Base-by-base conservation (phyloP, 2,113 vertebrate genomes). In the Urocolius indicus region DNA sequence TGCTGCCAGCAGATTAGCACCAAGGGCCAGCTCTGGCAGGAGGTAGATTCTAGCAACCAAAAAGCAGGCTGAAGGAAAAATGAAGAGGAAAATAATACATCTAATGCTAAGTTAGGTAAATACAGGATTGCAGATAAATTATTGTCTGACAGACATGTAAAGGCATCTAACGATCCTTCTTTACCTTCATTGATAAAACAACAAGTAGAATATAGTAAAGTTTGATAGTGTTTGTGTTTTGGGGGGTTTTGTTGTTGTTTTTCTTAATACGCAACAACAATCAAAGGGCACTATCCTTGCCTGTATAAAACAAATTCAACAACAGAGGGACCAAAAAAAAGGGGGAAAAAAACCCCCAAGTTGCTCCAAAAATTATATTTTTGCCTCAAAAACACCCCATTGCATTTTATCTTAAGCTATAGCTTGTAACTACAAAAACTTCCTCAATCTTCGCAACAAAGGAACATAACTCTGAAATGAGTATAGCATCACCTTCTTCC, bases 401-500 rank as follows among this genome's bases (percentile, higher is more conserved):
- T 9, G 11, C 36, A 58, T 15, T 58, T 5, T 52, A 71, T 14
- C 32, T 46, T 27, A 82, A 82, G 51, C 43, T 17, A 59, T 1
- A 63, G 17, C 57, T 59, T 43, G 24, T 63, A 88, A 74, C 51
- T 45, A 55, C 5, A 11, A 67, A 74, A 88, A 83, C 72, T 95
- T 95, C 85, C 90, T 95, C 87, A 80, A 92, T 49, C 26, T 36
- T 61, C 14, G 52, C 41, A 91, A 66, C 21, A 85, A 73, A 80
- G 0, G 18, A 81, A 65, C 10, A 45, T 13, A 67, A 51, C 17
- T 65, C 84, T 51, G 77, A 62, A 65, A 52, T 22, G n/a, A 95
- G 72, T 73, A 62, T 93, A 79, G 38, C 68, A 93, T 73, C 51
- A 54, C 80, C 27, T 96, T 94, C 45, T 84, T 86, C 76, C 38